These are phyloP conservation scores for Muricea muricata DNA, from an alignment of 92 coral and sea anemone species.

Conservation along the genomic window DNA sequence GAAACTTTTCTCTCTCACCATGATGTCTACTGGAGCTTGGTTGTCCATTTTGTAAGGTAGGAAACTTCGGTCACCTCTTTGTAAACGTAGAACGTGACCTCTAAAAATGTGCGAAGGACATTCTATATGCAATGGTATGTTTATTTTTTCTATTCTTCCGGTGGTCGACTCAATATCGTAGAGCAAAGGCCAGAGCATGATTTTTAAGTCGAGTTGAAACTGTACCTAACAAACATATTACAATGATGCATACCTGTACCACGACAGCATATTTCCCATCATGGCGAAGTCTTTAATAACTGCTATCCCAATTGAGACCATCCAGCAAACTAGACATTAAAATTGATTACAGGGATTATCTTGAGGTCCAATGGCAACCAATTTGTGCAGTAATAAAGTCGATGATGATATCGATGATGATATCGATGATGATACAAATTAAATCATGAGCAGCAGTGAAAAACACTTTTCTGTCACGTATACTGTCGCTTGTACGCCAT, in stretches of 20 bases:
- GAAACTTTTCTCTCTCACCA: too few species aligned
- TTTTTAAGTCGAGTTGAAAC: too few species aligned
- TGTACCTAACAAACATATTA: neutral
- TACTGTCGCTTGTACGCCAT: too few species aligned
- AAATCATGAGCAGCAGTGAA: too few species aligned
- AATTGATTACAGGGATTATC: neutral
- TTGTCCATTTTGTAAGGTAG: conserved; percentile 55
- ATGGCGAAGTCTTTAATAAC: conserved; percentile 41
- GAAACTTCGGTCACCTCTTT: conserved; percentile 78
- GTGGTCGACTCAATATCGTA: too few species aligned
- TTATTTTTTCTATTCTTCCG: too few species aligned
- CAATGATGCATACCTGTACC: conserved; percentile 62
- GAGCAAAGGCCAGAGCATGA: too few species aligned
- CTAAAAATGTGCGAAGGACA: conserved; percentile 15
- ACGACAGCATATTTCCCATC: conserved; percentile 80
- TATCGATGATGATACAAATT: too few species aligned
- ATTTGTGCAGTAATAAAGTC: neutral
- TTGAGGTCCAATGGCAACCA: too few species aligned
- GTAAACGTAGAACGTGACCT: conserved; percentile 77
- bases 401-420: neutral
- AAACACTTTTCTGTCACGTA: too few species aligned
- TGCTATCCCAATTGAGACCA: conserved; percentile 56
- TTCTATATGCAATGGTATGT: neutral
- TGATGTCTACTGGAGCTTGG: conserved; percentile 64
- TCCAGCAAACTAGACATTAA: conserved; percentile 53